Conservation (phyloP, 2,113 vertebrate species). For the Tinamus guttatus region DNA sequence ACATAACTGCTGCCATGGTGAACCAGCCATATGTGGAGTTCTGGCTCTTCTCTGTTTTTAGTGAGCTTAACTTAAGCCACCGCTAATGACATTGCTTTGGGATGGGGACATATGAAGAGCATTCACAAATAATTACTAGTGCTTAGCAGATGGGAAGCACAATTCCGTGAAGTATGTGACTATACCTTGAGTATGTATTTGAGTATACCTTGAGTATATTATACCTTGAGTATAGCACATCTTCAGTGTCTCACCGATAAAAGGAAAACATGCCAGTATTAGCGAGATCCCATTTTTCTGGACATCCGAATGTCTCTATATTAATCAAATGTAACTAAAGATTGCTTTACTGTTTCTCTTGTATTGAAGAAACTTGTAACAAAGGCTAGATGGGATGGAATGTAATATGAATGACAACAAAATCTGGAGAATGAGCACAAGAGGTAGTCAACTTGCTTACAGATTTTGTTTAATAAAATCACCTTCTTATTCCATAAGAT, state of each 20-base stretch:
- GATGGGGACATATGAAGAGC: neutral
- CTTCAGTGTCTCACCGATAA: neutral
- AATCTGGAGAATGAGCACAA: neutral
- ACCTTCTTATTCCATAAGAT: neutral
- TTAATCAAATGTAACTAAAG: neutral
- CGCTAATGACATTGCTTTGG: neutral
- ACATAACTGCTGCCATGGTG: accelerated
- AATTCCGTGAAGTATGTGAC: neutral
- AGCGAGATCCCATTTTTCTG: neutral
- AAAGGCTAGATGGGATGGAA: neutral
- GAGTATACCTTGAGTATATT: neutral
- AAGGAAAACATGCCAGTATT: neutral
- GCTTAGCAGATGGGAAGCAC: neutral
- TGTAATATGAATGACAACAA: neutral
- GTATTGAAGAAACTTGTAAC: neutral
- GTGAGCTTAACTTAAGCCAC: neutral
- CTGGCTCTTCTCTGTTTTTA: accelerated
- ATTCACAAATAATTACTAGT: neutral
- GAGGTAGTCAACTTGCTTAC: neutral
- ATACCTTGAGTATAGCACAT: too few species aligned
- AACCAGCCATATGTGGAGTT: neutral
- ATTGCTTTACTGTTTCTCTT: neutral
- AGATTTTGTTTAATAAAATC: neutral
- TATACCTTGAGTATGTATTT: neutral
- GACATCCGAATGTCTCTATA: accelerated